These are phyloP conservation scores for Thymallus thymallus DNA, from an alignment of 2,113 vertebrate species.

Conservation along the genomic window DNA sequence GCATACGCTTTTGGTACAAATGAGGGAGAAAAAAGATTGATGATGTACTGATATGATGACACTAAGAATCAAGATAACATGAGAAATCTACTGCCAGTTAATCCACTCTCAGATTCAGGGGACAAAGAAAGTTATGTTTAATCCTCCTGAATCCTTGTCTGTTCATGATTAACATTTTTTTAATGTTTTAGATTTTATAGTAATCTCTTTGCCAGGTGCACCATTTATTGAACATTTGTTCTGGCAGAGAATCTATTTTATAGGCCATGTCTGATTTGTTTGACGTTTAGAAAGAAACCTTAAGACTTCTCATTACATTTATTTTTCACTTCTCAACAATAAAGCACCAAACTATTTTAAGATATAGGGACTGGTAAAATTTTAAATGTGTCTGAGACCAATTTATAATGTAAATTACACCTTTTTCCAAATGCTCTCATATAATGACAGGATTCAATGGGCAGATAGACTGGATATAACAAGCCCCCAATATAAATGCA, in stretches of 20 bases:
- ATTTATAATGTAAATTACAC: no score
- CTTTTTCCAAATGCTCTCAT: no score
- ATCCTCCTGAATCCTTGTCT: constrained; percentile 31
- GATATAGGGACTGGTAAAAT: background rate
- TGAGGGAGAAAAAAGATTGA: background rate
- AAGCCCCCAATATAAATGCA: background rate
- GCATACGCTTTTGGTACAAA: background rate
- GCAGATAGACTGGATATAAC: background rate
- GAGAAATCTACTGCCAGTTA: constrained; percentile 68
- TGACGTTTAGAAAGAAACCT: background rate
- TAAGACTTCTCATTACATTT: background rate
- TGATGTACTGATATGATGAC: background rate
- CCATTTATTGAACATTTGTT: background rate
- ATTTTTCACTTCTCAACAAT: constrained; percentile 30
- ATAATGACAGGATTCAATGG: background rate
- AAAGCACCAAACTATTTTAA: constrained; percentile 31
- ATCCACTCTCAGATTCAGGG: constrained; percentile 39
- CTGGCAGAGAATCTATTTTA: background rate
- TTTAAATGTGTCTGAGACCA: background rate
- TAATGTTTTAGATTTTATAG: constrained; percentile 33
- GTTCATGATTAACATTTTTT: constrained; percentile 46
- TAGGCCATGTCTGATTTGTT: background rate
- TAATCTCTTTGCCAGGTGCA: constrained; percentile 33
- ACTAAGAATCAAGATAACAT: constrained; percentile 27
- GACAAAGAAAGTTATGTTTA: constrained; percentile 33